Evolutionary conservation across 2,888 invertebrate genomes (phyloP).

Genomic region (Proisotoma minuta): DNA sequence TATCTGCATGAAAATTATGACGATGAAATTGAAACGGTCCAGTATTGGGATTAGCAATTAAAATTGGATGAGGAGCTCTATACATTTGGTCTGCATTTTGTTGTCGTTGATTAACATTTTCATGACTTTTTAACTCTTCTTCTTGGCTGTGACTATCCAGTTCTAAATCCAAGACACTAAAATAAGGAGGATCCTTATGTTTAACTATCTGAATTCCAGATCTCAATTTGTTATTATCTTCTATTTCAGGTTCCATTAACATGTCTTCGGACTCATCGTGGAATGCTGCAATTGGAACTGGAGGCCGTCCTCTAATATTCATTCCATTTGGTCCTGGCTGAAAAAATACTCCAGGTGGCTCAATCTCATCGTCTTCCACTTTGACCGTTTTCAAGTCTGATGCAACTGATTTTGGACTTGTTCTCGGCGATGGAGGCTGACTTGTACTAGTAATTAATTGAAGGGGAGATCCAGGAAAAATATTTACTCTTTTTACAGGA

Average conservation of each 20-base stretch:
- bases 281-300: slow-evolving; percentile 7
- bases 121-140: not conserved
- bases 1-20: not conserved
- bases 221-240: not conserved
- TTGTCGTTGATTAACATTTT: too few species aligned
- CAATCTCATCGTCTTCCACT: slow-evolving; percentile 20
- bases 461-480: not conserved
- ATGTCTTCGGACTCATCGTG: slow-evolving; percentile 17
- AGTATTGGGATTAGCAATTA: not conserved
- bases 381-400: too few species aligned
- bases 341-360: slow-evolving; percentile 17
- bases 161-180: not conserved
- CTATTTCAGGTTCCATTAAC: slow-evolving; percentile 4
- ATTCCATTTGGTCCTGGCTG: slow-evolving; percentile 20
- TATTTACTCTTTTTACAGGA: not conserved
- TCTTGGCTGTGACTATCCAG: not conserved
- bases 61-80: not conserved
- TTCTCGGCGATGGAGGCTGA: not conserved
- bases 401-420: not conserved
- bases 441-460: not conserved
- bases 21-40: not conserved
- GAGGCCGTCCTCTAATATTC: slow-evolving; percentile 17
- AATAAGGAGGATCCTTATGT: not conserved
- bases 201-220: not conserved
- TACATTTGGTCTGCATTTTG: too few species aligned